Conservation (phyloP, 2,888 invertebrate species). For the Polylopha cassiicola region DNA sequence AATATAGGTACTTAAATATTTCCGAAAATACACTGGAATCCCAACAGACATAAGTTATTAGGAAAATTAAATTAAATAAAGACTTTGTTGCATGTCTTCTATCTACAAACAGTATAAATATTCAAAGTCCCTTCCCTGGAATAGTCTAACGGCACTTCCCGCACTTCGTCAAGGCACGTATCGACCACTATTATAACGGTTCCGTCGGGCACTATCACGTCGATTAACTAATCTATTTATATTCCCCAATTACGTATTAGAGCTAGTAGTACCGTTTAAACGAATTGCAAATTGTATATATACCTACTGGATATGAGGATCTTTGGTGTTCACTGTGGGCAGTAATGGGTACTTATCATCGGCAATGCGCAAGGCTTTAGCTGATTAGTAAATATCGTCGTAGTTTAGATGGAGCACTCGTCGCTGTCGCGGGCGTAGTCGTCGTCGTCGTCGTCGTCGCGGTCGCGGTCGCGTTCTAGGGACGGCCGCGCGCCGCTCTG, state of each 20-base stretch:
- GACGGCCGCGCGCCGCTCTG: slow-evolving; percentile 31
- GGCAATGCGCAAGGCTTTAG: slow-evolving; percentile 12
- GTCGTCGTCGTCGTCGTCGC: slow-evolving; percentile 63
- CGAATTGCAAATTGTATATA: slow-evolving; percentile 39
- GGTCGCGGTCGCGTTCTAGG: too few species aligned
- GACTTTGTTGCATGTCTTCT: too few species aligned
- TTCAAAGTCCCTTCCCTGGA: slow-evolving; percentile 29
- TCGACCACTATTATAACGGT: slow-evolving; percentile 61
- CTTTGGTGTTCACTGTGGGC: slow-evolving; percentile 59
- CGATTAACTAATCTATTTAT: too few species aligned
- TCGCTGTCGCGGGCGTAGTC: slow-evolving; percentile 78
- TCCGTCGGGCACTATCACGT: too few species aligned
- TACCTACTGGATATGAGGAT: slow-evolving; percentile 40
- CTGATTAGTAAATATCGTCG: neutral
- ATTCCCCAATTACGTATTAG: neutral
- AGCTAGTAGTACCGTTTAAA: slow-evolving; percentile 24
- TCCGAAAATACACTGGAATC: too few species aligned
- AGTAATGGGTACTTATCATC: slow-evolving; percentile 7
- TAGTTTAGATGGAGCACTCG: slow-evolving; percentile 78
- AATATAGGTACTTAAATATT: too few species aligned
- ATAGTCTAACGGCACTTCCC: slow-evolving; percentile 28
- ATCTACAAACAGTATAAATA: too few species aligned
- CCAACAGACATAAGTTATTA: too few species aligned
- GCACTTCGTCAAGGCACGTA: slow-evolving; percentile 66
- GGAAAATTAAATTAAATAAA: too few species aligned